Percentiles rank a stretch among this genome's conserved stretches.
Conservation (phyloP, 2,113 vertebrate genomes). For the Tursiops truncatus region DNA sequence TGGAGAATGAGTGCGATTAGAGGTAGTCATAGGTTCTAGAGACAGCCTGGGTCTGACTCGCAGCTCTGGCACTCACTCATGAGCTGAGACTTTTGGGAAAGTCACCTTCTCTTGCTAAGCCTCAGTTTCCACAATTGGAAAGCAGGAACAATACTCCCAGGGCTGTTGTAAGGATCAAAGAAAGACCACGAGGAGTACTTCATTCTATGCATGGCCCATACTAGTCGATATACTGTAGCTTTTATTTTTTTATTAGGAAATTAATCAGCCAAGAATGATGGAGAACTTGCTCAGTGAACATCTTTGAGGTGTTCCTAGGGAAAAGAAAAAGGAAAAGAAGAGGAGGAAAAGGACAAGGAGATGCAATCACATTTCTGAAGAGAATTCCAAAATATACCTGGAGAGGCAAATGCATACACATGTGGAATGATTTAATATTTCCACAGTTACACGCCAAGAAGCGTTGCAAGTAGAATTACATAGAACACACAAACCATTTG, state of each 20-base stretch:
- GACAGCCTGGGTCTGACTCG: neutral
- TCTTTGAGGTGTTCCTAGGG: neutral
- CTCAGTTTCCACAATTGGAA: neutral
- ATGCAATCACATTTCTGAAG: neutral
- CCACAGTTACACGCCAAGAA: constrained; percentile 28
- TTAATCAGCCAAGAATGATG: neutral
- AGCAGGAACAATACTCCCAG: neutral
- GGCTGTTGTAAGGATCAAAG: neutral
- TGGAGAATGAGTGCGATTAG: neutral
- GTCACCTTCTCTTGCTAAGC: neutral
- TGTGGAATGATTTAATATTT: constrained; percentile 69
- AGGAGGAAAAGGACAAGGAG: neutral
- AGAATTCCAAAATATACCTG: constrained; percentile 44
- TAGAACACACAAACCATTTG: neutral
- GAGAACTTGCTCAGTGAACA: neutral
- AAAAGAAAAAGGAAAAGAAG: neutral
- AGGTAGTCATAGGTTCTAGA: neutral
- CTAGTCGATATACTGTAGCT: neutral
- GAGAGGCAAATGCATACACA: constrained; percentile 21
- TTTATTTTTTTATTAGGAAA: neutral
- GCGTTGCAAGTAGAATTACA: neutral
- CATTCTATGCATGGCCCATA: neutral
- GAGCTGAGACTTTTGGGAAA: neutral
- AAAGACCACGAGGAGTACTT: neutral
- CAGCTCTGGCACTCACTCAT: too few relatives aligned